phyloP scores from a whole-genome alignment of 2,113 vertebrate species.

The Halcyon senegalensis region DNA sequence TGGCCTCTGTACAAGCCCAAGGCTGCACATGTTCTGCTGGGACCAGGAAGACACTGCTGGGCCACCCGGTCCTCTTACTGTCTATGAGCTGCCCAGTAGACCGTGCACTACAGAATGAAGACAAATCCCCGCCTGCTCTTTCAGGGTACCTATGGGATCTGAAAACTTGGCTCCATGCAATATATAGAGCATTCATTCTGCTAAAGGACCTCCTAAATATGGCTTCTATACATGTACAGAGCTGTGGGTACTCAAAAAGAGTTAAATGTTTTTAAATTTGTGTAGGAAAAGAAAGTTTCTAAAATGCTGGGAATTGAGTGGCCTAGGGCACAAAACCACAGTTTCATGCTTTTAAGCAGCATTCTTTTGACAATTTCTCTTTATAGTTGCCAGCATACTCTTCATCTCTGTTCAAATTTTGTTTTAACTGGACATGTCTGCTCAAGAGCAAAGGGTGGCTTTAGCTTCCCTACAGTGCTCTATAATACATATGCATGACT shows the following conservation, averaged over 20 bases:
- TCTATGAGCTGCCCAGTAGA: not conserved
- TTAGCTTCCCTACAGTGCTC: not conserved
- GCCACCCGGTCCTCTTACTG: not conserved
- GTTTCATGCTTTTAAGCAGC: not conserved
- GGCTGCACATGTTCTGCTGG: not conserved
- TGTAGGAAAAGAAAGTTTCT: not conserved
- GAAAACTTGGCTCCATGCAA: not conserved
- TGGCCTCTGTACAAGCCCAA: not conserved
- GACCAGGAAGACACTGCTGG: not conserved
- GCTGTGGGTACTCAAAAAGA: not conserved
- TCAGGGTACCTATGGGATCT: not conserved
- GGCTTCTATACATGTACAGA: not conserved
- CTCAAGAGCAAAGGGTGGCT: not conserved
- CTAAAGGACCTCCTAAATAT: not conserved
- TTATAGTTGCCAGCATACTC: not conserved
- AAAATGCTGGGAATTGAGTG: not conserved
- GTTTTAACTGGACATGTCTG: not conserved
- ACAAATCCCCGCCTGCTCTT: not conserved
- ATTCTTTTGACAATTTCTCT: not conserved
- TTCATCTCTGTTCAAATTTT: not conserved
- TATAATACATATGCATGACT: not conserved
- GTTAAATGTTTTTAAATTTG: not conserved
- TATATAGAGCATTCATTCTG: not conserved
- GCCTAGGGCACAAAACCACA: not conserved
- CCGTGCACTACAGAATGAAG: not conserved